These are phyloP conservation scores for Diadromus collaris DNA, from an alignment of 2,888 invertebrate genomes.

Conservation along the genomic window DNA sequence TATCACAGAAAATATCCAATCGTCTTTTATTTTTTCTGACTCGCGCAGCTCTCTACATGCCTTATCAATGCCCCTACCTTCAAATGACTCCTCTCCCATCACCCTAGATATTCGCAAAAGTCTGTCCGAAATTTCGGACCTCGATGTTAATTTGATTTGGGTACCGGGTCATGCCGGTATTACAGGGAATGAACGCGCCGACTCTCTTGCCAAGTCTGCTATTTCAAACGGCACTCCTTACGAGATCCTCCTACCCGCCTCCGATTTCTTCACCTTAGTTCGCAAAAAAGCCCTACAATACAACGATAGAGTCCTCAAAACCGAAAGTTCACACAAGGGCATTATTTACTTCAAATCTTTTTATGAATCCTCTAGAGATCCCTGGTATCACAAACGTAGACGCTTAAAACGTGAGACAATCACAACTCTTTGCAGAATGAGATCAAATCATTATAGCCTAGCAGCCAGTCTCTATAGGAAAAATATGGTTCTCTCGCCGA, in stretches of 20 bases:
- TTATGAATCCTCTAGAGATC: not conserved
- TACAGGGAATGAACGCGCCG: not conserved
- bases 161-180: not conserved
- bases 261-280: not conserved
- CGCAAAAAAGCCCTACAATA: not conserved
- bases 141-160: not conserved
- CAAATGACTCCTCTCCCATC: not conserved
- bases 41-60: not conserved
- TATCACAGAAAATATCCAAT: not conserved
- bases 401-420: not conserved
- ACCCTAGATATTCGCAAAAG: not conserved
- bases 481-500: not conserved
- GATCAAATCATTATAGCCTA: not conserved
- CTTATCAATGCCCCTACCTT: not conserved
- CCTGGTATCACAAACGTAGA: not conserved
- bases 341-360: not conserved
- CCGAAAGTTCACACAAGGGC: not conserved
- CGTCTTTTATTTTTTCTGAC: constrained; percentile 6
- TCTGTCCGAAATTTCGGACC: not conserved
- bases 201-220: not conserved
- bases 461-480: not conserved
- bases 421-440: not conserved
- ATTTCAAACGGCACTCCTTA: not conserved
- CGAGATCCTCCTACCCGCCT: not conserved
- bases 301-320: not conserved